Evolutionary conservation across 2,797 vertebrate species (phyloP), one percentile per base, ranked within the genome.

Genomic region (Characodon lateralis): DNA sequence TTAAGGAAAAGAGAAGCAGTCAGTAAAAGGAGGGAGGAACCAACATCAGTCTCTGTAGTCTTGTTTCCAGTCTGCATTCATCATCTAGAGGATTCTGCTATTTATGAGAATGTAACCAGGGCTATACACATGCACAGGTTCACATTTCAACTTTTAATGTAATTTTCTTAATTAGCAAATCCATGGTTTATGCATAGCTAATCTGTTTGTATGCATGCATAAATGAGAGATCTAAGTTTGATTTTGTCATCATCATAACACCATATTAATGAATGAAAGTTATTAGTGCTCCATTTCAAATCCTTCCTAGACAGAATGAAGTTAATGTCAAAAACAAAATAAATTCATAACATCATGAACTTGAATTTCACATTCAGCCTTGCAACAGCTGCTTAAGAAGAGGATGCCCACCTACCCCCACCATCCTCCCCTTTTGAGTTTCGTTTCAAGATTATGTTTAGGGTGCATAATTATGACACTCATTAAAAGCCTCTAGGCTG

Each of bases 391-490:
- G 85, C 82, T 0, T 69, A 65, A 75, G 56, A 83, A 78, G 69
- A 88, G 70, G 48, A 85, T 74, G 77, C 77, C 78, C 71, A 59
- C 22, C 18, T 41, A 26, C 69, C 31, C 74, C 31, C 43, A 14
- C 24, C 31, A 16, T 13, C 31, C 39, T 16, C 39, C 50, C 9
- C 14, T 76, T 92, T 84, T 87, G 86, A 89, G 83, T 86, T 91
- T 93, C 84, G 88, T 91, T 93, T 91, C 80, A 93, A 92, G 89
- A 93, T 89, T 89, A 90, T 92, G 93, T 93, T 93, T 90, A 84
- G 84, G 91, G 87, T 90, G 88, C 92, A 91, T 92, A 92, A 93
- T 93, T 91, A 92, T 89, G 89, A 91, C 88, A 90, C 91, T 93
- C 90, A 94, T 94, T 95, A 94, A 93, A 93, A 87, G 88, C 80